These are phyloP conservation scores for Cheilosia urbana DNA, from an alignment of 2,888 invertebrate species.

Conservation along the genomic window DNA sequence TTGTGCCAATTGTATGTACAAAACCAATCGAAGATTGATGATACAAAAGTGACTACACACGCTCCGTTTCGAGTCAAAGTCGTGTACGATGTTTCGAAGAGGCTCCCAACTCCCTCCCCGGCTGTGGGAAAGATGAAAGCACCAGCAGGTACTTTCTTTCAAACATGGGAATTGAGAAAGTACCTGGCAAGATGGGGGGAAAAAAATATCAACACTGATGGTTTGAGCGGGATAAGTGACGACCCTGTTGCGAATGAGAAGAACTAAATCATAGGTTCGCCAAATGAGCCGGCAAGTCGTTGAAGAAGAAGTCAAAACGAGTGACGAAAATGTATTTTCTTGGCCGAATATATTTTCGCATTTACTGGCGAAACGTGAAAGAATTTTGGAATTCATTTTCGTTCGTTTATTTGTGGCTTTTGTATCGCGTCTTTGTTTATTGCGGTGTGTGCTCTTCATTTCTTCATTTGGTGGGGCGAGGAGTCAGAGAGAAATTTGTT, in stretches of 20 bases:
- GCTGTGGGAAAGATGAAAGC: constrained; percentile 7
- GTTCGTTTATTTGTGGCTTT: constrained; percentile 9
- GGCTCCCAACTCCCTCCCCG: not conserved
- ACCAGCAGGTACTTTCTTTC: constrained; percentile 56
- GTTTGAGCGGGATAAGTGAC: constrained; percentile 12
- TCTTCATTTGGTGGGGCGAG: no score
- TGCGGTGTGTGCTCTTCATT: constrained; percentile 1
- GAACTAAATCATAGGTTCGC: constrained; percentile 49
- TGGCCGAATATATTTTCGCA: constrained; percentile 66
- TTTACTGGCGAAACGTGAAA: constrained; percentile 65
- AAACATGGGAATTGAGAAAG: constrained; percentile 40
- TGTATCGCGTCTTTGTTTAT: constrained; percentile 7
- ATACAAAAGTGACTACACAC: constrained; percentile 48
- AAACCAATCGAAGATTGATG: constrained; percentile 72
- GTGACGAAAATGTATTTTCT: constrained; percentile 42
- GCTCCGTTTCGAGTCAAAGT: constrained; percentile 39
- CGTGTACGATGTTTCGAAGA: constrained; percentile 43
- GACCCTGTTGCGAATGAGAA: constrained; percentile 18
- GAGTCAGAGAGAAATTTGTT: constrained; percentile 63
- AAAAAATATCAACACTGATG: constrained; percentile 20
- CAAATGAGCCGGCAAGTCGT: constrained; percentile 56
- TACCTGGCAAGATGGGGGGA: not conserved
- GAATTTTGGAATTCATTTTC: constrained; percentile 58
- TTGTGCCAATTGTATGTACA: constrained; percentile 22
- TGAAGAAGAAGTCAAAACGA: constrained; percentile 27